Evolutionary conservation across 2,888 invertebrate genomes (phyloP).

Genomic region (Micropterix aruncella): DNA sequence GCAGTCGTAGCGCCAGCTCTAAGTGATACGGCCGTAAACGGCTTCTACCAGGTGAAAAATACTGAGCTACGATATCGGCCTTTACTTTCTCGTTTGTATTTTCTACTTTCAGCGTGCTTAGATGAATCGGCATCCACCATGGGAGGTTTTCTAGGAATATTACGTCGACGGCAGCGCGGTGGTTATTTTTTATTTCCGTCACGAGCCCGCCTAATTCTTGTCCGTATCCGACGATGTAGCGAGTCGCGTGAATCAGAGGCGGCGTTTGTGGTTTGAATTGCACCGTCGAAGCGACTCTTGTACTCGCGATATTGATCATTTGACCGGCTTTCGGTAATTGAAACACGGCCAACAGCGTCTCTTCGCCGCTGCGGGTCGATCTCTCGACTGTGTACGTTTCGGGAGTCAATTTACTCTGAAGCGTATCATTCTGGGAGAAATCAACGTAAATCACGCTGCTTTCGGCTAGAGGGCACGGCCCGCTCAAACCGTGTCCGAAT

Average conservation of each 20-base stretch:
- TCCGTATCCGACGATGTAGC: constrained; percentile 79
- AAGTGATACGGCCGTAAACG: constrained; percentile 75
- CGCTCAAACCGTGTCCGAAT: constrained; percentile 74
- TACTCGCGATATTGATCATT: constrained; percentile 56
- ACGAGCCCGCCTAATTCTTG: constrained; percentile 85
- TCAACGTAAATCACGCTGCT: constrained; percentile 74
- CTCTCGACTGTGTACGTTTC: constrained; percentile 39
- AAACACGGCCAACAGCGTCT: constrained; percentile 55
- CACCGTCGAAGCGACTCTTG: constrained; percentile 30
- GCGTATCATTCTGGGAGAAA: constrained; percentile 45
- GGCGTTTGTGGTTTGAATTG: constrained; percentile 39
- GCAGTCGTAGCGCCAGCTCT: constrained; percentile 68
- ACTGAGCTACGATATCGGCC: constrained; percentile 40
- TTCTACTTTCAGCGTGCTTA: constrained; percentile 67
- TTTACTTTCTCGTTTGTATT: constrained; percentile 41
- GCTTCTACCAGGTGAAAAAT: constrained; percentile 64
- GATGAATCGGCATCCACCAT: constrained; percentile 80
- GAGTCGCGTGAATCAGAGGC: constrained; percentile 62
- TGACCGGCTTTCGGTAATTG: constrained; percentile 40
- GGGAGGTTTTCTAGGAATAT: constrained; percentile 83
- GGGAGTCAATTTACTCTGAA: constrained; percentile 49
- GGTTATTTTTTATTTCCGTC: constrained; percentile 70
- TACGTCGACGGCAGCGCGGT: constrained; percentile 59
- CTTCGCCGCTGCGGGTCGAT: constrained; percentile 56
- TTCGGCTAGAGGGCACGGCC: constrained; percentile 68